Base-by-base conservation (phyloP, 2,797 vertebrate species). In the Falco columbarius region DNA sequence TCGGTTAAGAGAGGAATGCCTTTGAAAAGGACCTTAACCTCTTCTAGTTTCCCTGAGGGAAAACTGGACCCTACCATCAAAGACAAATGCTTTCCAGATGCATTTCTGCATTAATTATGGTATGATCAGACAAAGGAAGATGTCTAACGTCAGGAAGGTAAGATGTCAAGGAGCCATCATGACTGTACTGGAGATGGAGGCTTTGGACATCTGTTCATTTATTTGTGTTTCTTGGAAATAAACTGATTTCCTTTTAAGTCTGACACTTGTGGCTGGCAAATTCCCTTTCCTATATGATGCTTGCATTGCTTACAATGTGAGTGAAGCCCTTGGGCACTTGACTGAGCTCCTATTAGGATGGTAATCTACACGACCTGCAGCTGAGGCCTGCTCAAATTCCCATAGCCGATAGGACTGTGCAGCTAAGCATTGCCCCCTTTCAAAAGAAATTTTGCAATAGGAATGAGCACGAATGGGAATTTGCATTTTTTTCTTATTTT, bases 91-190 rank as follows among this genome's bases (percentile, higher is more conserved):
- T 94, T 95, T 56, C 71, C 24, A 56, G 29, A 65, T 58, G 56
- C 58, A 11, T 82, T 97, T 95, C 58, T 84, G 3, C 85, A 15
- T 97, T 89, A 88, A 62, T 86, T 90, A 76, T 72, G 81, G 68
- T n/a, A 61, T 89, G 74, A 80, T 67, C 56, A 93, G 72, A 87
- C 81, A 85, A 92, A 97, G 68, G 87, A 96, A 89, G 29, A 19
- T 71, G 81, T 90, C 67, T 40, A 58, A 76, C 14, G 5, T 75
- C n/a, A 85, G 76, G n/a, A 90, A 96, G 81, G 36, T 93, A 96
- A 94, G 81, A 96, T 38, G 7, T 94, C 71, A 65, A 44, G 61
- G 52, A 92, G 34, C 30, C 51, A 38, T 88, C 55, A 47, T 40
- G 58, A 84, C 62, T 56, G 10, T 66, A 19, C 61, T 59, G 70